phyloP scores from a whole-genome alignment of 2,113 vertebrate species.

The Gobius niger region DNA sequence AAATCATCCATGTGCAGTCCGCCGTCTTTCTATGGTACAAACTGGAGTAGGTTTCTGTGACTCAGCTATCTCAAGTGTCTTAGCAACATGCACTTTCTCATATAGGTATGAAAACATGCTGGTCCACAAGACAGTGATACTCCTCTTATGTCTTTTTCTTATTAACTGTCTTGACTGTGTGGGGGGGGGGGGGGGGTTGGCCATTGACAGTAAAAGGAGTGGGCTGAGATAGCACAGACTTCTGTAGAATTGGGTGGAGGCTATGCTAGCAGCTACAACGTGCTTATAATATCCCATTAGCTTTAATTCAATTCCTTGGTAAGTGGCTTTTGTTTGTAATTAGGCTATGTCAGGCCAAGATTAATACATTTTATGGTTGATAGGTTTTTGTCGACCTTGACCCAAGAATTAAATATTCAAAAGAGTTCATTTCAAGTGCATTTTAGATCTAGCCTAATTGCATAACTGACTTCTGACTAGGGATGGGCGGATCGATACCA shows the following conservation, averaged over 20 bases:
- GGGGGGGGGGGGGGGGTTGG: slow-evolving; percentile 8
- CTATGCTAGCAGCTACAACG: not conserved
- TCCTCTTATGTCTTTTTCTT: slow-evolving; percentile 10
- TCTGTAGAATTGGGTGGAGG: not conserved
- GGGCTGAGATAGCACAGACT: not conserved
- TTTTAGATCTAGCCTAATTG: too few relatives aligned
- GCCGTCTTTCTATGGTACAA: slow-evolving; percentile 17
- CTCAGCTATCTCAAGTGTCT: slow-evolving; percentile 34
- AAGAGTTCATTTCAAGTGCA: too few relatives aligned
- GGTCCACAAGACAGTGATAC: slow-evolving; percentile 11
- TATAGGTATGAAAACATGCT: slow-evolving; percentile 20
- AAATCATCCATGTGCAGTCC: slow-evolving; percentile 4
- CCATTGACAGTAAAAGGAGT: slow-evolving; percentile 1
- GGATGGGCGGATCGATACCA: too few relatives aligned
- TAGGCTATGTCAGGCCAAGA: too few relatives aligned
- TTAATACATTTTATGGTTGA: too few relatives aligned
- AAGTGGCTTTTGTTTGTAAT: too few relatives aligned
- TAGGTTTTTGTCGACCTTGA: too few relatives aligned
- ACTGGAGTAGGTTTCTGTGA: slow-evolving; percentile 11
- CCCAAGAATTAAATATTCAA: too few relatives aligned
- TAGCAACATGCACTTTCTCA: slow-evolving; percentile 17
- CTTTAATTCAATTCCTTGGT: not conserved
- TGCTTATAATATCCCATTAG: not conserved
- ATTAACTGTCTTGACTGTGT: slow-evolving; percentile 1
- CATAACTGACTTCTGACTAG: too few relatives aligned